Evolutionary conservation across 1,140 invertebrate genomes (phyloP).

Genomic region (Drosophila subobscura): DNA sequence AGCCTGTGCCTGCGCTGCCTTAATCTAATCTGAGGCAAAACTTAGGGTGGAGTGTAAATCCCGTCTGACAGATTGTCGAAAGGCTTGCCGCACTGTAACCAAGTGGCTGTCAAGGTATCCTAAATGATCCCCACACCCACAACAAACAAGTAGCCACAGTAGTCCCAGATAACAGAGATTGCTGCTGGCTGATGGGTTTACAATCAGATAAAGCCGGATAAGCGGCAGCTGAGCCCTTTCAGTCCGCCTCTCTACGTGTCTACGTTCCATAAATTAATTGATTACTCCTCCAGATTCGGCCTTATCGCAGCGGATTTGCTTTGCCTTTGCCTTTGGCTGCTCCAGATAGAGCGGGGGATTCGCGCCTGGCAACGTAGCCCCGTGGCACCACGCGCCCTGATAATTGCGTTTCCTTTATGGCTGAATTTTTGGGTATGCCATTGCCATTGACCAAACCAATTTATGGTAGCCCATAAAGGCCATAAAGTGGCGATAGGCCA

Average conservation of each 20-base stretch:
- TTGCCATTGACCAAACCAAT: conserved; percentile 50
- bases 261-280: conserved; percentile 53
- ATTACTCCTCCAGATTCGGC: conserved; percentile 50
- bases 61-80: neutral
- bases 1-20: conserved; percentile 7
- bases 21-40: conserved; percentile 59
- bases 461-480: conserved; percentile 50
- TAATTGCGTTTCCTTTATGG: conserved; percentile 51
- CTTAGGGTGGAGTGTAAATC: neutral
- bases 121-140: neutral
- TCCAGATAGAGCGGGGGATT: conserved; percentile 19
- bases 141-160: neutral
- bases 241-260: neutral
- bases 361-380: conserved; percentile 20
- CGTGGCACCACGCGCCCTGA: conserved; percentile 25
- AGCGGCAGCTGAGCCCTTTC: neutral
- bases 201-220: conserved; percentile 16
- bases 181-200: conserved; percentile 10
- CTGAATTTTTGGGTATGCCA: conserved; percentile 40
- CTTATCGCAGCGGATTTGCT: conserved; percentile 28
- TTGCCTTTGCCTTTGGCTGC: conserved; percentile 20
- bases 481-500: conserved; percentile 32
- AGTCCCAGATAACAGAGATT: neutral
- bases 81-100: conserved; percentile 34
- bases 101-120: neutral